These are phyloP conservation scores for Xenopus petersii DNA, from an alignment of 2,797 vertebrate species.

Conservation along the genomic window DNA sequence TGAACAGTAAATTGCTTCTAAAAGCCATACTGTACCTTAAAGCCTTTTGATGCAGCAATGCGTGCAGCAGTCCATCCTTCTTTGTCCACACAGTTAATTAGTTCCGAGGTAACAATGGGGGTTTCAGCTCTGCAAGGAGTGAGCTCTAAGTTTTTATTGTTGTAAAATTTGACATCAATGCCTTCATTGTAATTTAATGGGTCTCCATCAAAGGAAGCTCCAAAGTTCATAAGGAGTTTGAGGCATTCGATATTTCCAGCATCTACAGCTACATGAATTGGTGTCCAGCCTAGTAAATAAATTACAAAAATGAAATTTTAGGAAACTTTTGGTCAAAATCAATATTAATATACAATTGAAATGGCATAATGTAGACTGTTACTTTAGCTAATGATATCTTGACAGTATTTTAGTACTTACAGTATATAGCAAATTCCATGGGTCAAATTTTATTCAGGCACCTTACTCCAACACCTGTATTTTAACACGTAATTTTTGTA, in stretches of 20 bases:
- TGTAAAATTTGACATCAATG: conserved; percentile 44
- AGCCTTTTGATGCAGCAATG: conserved; percentile 87
- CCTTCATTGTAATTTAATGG: conserved; percentile 48
- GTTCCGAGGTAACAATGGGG: conserved; percentile 68
- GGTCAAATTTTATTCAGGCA: too few relatives aligned
- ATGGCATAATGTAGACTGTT: background rate
- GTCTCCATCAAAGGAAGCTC: conserved; percentile 47
- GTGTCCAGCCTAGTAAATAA: conserved; percentile 75
- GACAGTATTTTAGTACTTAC: too few relatives aligned
- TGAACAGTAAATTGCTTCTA: background rate
- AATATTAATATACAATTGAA: background rate
- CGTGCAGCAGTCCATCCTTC: conserved; percentile 94
- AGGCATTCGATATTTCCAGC: conserved; percentile 81
- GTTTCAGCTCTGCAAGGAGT: conserved; percentile 43
- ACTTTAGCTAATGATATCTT: too few relatives aligned
- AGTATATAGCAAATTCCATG: too few relatives aligned
- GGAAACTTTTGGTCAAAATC: background rate
- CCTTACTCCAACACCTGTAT: too few relatives aligned
- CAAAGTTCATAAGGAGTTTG: conserved; percentile 79
- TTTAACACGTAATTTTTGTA: too few relatives aligned
- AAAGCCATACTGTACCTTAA: conserved; percentile 86
- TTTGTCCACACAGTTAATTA: conserved; percentile 82
- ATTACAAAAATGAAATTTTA: background rate
- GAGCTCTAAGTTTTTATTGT: conserved; percentile 59
- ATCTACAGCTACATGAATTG: conserved; percentile 82